Evolutionary conservation across 2,888 invertebrate genomes (phyloP).

Genomic region (Mythimna loreyi): DNA sequence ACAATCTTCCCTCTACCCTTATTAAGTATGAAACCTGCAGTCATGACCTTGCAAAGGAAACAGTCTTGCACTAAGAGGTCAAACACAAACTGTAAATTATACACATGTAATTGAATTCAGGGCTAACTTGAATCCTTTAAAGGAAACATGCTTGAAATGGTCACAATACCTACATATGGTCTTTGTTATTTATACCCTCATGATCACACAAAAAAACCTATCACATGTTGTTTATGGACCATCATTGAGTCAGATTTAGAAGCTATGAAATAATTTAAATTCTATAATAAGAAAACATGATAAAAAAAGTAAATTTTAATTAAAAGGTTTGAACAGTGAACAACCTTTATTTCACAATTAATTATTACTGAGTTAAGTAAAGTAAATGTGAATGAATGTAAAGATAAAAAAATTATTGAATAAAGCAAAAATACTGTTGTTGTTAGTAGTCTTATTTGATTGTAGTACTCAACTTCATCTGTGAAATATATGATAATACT

Average conservation of each 20-base stretch:
- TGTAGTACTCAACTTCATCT: too few species aligned
- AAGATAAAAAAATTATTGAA: too few species aligned
- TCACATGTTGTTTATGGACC: neutral
- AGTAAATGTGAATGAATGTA: too few species aligned
- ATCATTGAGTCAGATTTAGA: neutral
- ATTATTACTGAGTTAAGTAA: too few species aligned
- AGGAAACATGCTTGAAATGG: slow-evolving; percentile 51
- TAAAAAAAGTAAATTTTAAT: too few species aligned
- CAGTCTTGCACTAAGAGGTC: slow-evolving; percentile 68
- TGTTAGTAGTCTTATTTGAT: too few species aligned
- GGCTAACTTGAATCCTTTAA: slow-evolving; percentile 80
- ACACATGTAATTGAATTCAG: slow-evolving; percentile 74
- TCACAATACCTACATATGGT: slow-evolving; percentile 40
- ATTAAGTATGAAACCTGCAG: slow-evolving; percentile 31
- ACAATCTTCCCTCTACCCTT: slow-evolving; percentile 36
- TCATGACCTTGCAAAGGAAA: slow-evolving; percentile 73
- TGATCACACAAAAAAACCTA: neutral
- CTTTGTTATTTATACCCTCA: slow-evolving; percentile 44
- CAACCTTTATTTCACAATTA: too few species aligned
- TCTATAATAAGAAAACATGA: too few species aligned
- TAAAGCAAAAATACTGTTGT: too few species aligned
- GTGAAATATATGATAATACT: too few species aligned
- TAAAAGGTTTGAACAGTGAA: too few species aligned
- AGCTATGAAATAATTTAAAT: neutral
- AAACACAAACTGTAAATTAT: slow-evolving; percentile 66